These are phyloP conservation scores for Dendrolimus houi DNA, from an alignment of 2,888 invertebrate species.

Conservation along the genomic window DNA sequence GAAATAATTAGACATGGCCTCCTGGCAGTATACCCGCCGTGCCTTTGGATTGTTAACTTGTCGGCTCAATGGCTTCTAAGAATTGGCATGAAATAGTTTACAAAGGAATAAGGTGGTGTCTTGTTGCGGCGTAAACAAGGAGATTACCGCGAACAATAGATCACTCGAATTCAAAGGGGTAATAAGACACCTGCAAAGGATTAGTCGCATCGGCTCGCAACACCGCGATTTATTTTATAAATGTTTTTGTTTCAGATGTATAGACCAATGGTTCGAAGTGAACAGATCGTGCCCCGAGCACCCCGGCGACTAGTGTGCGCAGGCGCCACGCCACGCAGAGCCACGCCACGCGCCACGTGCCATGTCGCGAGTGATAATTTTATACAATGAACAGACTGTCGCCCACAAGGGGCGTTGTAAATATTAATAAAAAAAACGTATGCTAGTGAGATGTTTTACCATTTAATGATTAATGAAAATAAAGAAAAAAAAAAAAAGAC, in stretches of 20 bases:
- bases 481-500: slow-evolving; percentile 56
- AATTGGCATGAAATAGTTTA: no score
- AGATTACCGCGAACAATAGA: no score
- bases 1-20: no score
- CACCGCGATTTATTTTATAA: no score
- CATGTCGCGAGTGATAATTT: slow-evolving; percentile 49
- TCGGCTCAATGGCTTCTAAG: no score
- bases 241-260: slow-evolving; percentile 85
- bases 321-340: slow-evolving; percentile 28
- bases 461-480: slow-evolving; percentile 45
- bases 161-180: no score
- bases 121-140: no score
- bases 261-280: slow-evolving; percentile 99
- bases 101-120: no score
- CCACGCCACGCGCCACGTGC: slow-evolving; percentile 89
- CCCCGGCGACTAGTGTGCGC: slow-evolving; percentile 88
- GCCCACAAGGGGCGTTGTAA: slow-evolving; percentile 51
- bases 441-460: slow-evolving; percentile 72
- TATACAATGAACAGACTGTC: slow-evolving; percentile 66
- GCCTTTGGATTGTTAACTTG: no score
- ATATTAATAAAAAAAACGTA: slow-evolving; percentile 47
- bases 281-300: slow-evolving; percentile 99
- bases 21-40: no score
- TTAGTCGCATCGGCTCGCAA: no score
- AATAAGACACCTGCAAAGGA: no score